phyloP scores from a whole-genome alignment of 2,113 vertebrate species.

The Pseudolaguvia tuberculata region DNA sequence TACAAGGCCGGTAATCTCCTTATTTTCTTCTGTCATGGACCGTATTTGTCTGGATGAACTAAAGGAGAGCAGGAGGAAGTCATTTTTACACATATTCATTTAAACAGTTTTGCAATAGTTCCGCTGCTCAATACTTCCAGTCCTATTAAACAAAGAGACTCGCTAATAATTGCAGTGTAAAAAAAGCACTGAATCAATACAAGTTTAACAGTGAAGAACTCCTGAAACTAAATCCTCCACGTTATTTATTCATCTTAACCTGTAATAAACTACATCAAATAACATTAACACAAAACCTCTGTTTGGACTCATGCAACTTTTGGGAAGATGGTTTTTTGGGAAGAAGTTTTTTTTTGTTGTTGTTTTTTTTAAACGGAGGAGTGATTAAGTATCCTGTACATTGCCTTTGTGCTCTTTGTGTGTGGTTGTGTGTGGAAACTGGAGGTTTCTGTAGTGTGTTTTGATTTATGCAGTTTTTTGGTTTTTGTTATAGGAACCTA shows the following conservation, averaged over 20 bases:
- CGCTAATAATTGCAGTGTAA: neutral
- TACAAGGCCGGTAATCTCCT: too few relatives aligned
- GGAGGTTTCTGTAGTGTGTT: neutral
- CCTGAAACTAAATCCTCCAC: neutral
- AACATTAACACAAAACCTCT: neutral
- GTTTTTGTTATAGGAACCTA: slow-evolving; percentile 25
- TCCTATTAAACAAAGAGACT: neutral
- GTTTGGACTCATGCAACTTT: neutral
- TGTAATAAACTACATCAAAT: neutral
- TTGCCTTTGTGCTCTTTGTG: neutral
- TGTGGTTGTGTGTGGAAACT: neutral
- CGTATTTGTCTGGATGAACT: too few relatives aligned
- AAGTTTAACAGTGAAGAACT: neutral
- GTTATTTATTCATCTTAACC: neutral
- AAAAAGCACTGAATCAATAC: neutral
- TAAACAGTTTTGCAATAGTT: too few relatives aligned
- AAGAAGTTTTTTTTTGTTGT: neutral
- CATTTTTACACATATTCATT: too few relatives aligned
- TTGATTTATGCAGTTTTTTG: slow-evolving; percentile 13
- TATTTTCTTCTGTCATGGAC: too few relatives aligned
- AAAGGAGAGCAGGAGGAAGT: too few relatives aligned
- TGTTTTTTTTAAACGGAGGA: neutral
- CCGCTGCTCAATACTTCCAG: too few relatives aligned
- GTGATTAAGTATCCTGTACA: neutral
- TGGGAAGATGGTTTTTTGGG: neutral